Conservation (phyloP, 2,888 invertebrate species). For the Limnephilus auricula region DNA sequence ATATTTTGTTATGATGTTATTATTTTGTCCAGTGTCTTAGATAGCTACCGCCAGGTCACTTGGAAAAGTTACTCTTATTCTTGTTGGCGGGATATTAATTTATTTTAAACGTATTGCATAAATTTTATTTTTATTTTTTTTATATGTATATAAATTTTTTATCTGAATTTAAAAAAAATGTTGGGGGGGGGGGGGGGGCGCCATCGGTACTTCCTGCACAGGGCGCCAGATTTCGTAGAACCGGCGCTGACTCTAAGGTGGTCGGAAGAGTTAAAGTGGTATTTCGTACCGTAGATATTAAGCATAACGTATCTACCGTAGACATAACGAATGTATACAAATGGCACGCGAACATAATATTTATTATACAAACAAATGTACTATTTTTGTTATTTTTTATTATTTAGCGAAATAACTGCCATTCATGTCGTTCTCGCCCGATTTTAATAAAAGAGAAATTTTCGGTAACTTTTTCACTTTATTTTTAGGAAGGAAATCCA, state of each 20-base stretch:
- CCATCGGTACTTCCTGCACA: no score
- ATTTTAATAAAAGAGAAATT: background rate
- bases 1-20: no score
- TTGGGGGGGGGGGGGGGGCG: no score
- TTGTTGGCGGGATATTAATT: no score
- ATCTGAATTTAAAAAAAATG: no score
- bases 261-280: conserved; percentile 21
- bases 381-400: background rate
- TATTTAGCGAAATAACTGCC: background rate
- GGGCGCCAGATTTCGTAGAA: no score
- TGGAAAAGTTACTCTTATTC: no score
- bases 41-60: no score
- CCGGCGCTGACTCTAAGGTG: background rate
- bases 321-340: background rate
- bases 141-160: no score
- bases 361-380: background rate
- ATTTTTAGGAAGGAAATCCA: background rate
- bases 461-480: background rate
- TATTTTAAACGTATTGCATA: no score
- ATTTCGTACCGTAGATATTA: conserved; percentile 34
- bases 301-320: background rate
- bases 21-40: no score
- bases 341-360: background rate
- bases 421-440: background rate
- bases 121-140: no score